phyloP scores from a whole-genome alignment of 2,113 vertebrate species.

The Embiotoca jacksoni region DNA sequence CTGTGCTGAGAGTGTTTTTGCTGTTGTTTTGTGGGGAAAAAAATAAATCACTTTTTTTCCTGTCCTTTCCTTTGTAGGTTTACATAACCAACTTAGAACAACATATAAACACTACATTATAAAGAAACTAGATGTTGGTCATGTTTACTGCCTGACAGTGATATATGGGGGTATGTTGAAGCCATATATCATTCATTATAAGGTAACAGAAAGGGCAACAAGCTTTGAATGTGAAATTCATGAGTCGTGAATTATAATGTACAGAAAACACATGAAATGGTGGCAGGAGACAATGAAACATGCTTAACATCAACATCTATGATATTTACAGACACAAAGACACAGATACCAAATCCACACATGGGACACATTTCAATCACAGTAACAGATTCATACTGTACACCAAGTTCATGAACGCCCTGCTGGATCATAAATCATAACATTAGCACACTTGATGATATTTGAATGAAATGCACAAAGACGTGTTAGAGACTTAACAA shows the following conservation, averaged over 20 bases:
- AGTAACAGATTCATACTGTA: slow-evolving; percentile 72
- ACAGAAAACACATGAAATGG: slow-evolving; percentile 59
- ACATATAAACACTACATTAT: slow-evolving; percentile 21
- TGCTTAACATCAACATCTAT: slow-evolving; percentile 75
- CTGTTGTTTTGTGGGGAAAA: neutral
- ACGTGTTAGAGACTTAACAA: slow-evolving; percentile 43
- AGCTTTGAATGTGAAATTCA: slow-evolving; percentile 61
- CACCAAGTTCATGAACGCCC: slow-evolving; percentile 73
- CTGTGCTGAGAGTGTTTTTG: slow-evolving; percentile 22
- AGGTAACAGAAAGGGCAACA: slow-evolving; percentile 57
- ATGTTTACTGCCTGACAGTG: slow-evolving; percentile 46
- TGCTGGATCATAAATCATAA: slow-evolving; percentile 79
- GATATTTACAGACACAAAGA: slow-evolving; percentile 37
- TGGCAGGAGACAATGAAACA: slow-evolving; percentile 52
- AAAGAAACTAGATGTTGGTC: slow-evolving; percentile 50
- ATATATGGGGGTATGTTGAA: slow-evolving; percentile 58
- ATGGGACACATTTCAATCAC: slow-evolving; percentile 50
- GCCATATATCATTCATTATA: slow-evolving; percentile 67
- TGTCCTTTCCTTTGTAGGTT: slow-evolving; percentile 17
- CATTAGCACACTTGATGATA: slow-evolving; percentile 69
- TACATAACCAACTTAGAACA: slow-evolving; percentile 19
- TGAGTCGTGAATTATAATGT: slow-evolving; percentile 55
- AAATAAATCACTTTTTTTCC: neutral
- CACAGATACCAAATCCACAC: slow-evolving; percentile 27
- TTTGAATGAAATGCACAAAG: slow-evolving; percentile 63